Percentiles rank a stretch among this genome's conserved stretches.
Evolutionary conservation across 2,888 invertebrate species (phyloP).

Genomic region (Elysia crispata): DNA sequence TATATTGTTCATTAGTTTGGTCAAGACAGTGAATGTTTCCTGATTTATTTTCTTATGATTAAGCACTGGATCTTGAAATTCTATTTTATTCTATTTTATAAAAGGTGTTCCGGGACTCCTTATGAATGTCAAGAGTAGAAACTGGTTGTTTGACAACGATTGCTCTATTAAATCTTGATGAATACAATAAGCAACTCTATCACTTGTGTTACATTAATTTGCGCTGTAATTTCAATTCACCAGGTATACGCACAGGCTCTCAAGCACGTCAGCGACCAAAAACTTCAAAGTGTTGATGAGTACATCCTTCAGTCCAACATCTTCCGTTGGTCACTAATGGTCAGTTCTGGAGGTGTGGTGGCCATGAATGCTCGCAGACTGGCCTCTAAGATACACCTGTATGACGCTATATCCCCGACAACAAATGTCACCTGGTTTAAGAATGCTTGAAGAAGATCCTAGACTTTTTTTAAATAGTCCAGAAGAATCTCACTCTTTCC

Average conservation of each 20-base stretch:
- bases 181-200: too few species aligned
- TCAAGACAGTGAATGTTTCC: too few species aligned
- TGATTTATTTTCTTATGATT: too few species aligned
- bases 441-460: background rate
- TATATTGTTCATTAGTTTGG: background rate
- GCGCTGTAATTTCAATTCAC: background rate
- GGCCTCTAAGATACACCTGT: slow-evolving; percentile 34
- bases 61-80: too few species aligned
- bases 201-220: too few species aligned
- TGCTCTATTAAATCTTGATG: too few species aligned
- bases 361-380: slow-evolving; percentile 48
- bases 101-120: too few species aligned
- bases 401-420: slow-evolving; percentile 48
- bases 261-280: slow-evolving; percentile 48
- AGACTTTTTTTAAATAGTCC: background rate
- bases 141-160: too few species aligned
- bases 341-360: slow-evolving; percentile 47
- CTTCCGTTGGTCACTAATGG: slow-evolving; percentile 51
- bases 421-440: slow-evolving; percentile 52
- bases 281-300: slow-evolving; percentile 32
- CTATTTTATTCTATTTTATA: too few species aligned
- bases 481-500: background rate
- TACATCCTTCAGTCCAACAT: slow-evolving; percentile 46
- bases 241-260: slow-evolving; percentile 49
- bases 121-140: too few species aligned